Evolutionary conservation across 2,113 vertebrate genomes (phyloP).

Genomic region (Erythrolamprus reginae): DNA sequence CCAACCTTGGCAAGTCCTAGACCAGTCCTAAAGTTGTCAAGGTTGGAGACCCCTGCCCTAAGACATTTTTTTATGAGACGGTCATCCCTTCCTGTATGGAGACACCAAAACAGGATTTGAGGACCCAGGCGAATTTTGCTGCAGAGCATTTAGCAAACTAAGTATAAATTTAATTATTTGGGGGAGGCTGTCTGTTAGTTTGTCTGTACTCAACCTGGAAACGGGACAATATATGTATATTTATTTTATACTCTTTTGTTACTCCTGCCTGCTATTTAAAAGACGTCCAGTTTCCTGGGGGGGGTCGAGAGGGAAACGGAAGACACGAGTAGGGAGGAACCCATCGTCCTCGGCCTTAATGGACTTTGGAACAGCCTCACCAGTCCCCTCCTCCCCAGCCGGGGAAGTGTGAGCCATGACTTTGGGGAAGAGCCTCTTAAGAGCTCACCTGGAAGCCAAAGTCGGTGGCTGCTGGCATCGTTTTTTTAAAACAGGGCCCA

Average conservation of each 20-base stretch:
- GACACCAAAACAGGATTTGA: neutral
- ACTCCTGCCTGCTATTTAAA: neutral
- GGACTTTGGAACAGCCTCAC: conserved; percentile 7
- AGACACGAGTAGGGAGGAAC: neutral
- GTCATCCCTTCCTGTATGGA: neutral
- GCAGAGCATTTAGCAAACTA: neutral
- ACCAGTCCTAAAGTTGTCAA: too few relatives aligned
- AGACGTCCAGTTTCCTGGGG: neutral
- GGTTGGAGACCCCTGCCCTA: neutral
- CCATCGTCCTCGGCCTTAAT: neutral
- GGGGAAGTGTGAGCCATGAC: neutral
- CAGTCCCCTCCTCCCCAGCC: neutral
- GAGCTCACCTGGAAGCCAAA: neutral
- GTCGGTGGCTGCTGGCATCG: neutral
- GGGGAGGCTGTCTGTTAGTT: neutral
- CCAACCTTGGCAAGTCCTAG: too few relatives aligned
- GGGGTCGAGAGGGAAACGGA: neutral
- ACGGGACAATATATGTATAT: too few relatives aligned
- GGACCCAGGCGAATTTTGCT: neutral
- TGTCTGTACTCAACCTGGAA: neutral
- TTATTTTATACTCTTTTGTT: neutral
- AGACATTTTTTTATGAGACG: neutral
- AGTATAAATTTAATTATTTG: neutral
- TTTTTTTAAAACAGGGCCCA: neutral
- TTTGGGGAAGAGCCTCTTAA: neutral